These are phyloP conservation scores for Oscheius sp. DNA, from an alignment of 2,888 invertebrate genomes.

Conservation along the genomic window DNA sequence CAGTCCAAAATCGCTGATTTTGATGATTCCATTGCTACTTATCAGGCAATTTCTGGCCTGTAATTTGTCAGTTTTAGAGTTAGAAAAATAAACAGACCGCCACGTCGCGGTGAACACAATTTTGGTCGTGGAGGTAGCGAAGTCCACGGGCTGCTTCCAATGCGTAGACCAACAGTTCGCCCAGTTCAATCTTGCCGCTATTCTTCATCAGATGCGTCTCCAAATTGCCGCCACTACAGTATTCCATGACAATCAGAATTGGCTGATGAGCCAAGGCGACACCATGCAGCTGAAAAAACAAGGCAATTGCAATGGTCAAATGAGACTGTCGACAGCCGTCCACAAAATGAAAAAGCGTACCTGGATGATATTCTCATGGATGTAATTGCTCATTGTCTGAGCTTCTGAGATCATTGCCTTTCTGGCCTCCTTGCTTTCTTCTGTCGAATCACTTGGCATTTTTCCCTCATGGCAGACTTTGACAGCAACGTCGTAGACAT, in stretches of 20 bases:
- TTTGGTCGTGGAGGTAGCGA: slow-evolving; percentile 84
- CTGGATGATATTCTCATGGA: slow-evolving; percentile 54
- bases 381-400: slow-evolving; percentile 53
- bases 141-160: slow-evolving; percentile 81
- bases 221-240: slow-evolving; percentile 78
- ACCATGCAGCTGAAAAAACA: slow-evolving; percentile 86
- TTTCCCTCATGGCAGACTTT: slow-evolving; percentile 7
- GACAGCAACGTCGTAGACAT: slow-evolving; percentile 38
- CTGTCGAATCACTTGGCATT: not conserved
- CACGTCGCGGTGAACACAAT: slow-evolving; percentile 87
- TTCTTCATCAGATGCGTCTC: slow-evolving; percentile 44
- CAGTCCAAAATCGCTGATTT: slow-evolving; percentile 58
- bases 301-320: too few species aligned
- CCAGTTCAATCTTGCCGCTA: slow-evolving; percentile 24
- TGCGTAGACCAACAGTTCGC: slow-evolving; percentile 46
- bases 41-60: slow-evolving; percentile 85
- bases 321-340: slow-evolving; percentile 40
- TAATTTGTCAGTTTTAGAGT: too few species aligned
- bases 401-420: slow-evolving; percentile 60
- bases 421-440: slow-evolving; percentile 39
- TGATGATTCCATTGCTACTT: slow-evolving; percentile 24
- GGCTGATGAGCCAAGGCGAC: slow-evolving; percentile 98
- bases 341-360: too few species aligned
- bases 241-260: slow-evolving; percentile 97
- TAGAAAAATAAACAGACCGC: too few species aligned